Base-by-base conservation (phyloP, 2,888 invertebrate genomes). In the Callyntrura sp. region DNA sequence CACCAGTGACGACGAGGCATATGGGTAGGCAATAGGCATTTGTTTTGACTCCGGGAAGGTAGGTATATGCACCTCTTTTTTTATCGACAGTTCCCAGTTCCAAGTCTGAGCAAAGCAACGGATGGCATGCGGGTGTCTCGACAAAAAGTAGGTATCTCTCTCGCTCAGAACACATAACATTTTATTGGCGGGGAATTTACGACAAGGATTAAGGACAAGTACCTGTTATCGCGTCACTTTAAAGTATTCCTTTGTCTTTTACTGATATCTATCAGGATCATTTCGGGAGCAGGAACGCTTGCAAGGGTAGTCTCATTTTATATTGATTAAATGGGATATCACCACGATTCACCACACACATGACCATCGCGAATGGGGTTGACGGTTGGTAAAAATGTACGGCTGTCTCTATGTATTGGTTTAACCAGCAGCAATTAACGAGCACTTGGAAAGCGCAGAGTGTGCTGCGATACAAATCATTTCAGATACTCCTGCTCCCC, bases 141-240 rank as follows among this genome's bases (percentile, higher is more conserved):
- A 17, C 0, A 28, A 35, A 48, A 23, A 51, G 43, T 70, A 70
- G 23, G 48, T 51, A 73, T 23, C 73, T 45, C 48, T 28, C 65
- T 65, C 65, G 48, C 25, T 23, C 20, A 51, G 12, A 83, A 20
- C 68, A 12, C 68, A 65, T 85, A 65, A 85, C 43, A 12, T 70
- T 85, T 85, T 70, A 73, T 57, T 70, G 85, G 55, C 65, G 28
- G 14, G 35, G 55, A 85, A 85, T 85, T 85, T 85, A 85, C 70
- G 85, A 73, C 85, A 73, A 85, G 57, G 85, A 85, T 85, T 85
- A 85, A 65, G 85, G 48, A 73, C 85, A 73, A 73, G 73, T 85
- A 85, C 85, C 70, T 70, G 73, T 57, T 73, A 85, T 85, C 85
- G 68, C 51, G 12, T 35, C 82, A 45, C 62, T 82, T 82, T 82